Evolutionary conservation across 1,140 invertebrate species (phyloP).

Genomic region (Popillia japonica): DNA sequence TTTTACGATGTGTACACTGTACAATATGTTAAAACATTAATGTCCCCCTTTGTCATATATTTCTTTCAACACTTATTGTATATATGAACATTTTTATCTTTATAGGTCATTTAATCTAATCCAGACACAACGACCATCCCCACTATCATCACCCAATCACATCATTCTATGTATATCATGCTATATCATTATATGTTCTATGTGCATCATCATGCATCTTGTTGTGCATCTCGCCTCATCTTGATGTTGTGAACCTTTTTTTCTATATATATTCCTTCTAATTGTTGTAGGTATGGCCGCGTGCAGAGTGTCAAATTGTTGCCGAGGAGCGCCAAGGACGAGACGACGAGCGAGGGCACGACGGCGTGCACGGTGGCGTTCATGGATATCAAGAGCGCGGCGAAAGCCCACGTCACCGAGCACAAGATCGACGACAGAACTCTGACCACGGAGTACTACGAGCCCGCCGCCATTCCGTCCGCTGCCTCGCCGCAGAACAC

Average conservation of each 20-base stretch:
- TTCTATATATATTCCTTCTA: conserved; percentile 21
- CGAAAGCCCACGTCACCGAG: conserved; percentile 90
- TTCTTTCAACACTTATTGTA: no score
- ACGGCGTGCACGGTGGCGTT: conserved; percentile 90
- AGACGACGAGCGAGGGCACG: conserved; percentile 63
- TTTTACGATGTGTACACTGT: no score
- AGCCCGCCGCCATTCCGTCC: conserved; percentile 78
- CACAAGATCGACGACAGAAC: conserved; percentile 86
- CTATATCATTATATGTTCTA: no score
- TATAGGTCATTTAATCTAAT: no score
- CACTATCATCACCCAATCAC: no score
- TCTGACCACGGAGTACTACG: conserved; percentile 92
- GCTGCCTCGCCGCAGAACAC: conserved; percentile 63
- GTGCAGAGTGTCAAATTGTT: conserved; percentile 95
- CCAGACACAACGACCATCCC: no score
- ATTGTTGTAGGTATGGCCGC: conserved; percentile 85
- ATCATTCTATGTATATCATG: no score
- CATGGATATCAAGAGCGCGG: conserved; percentile 96
- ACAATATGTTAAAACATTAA: no score
- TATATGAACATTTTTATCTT: no score
- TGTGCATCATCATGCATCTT: neutral
- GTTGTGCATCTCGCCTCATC: neutral
- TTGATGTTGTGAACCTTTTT: neutral
- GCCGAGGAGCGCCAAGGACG: conserved; percentile 64
- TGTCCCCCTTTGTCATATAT: no score